Conservation (phyloP, 2,888 invertebrate species). For the Acleris literana region DNA sequence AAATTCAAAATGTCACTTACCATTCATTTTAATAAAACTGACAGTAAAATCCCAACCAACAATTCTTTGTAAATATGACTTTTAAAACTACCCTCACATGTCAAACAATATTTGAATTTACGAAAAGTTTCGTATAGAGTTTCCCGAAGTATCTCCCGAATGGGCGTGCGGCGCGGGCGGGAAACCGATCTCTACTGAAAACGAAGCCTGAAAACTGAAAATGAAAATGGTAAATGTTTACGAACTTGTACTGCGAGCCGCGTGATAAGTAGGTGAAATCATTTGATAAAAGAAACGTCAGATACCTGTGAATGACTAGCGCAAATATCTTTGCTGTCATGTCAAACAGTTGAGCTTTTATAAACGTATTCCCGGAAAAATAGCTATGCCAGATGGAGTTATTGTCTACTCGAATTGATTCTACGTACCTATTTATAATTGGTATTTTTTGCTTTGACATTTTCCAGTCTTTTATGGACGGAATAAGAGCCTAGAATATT, state of each 20-base stretch:
- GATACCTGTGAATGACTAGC: no score
- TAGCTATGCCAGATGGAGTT: no score
- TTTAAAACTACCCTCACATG: background rate
- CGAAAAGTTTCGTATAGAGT: conserved; percentile 2
- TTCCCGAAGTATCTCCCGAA: conserved; percentile 11
- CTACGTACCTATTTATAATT: no score
- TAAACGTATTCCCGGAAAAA: no score
- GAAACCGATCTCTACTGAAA: conserved; percentile 31
- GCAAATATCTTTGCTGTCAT: no score
- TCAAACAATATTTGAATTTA: conserved; percentile 2
- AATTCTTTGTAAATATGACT: background rate
- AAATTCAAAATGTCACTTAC: conserved; percentile 8
- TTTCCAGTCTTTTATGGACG: no score
- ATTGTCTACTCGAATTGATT: no score
- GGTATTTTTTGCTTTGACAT: no score
- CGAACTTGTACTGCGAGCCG: conserved; percentile 21
- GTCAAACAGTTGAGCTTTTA: no score
- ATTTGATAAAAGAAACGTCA: background rate
- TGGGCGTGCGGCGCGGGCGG: conserved; percentile 20
- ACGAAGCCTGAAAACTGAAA: conserved; percentile 35
- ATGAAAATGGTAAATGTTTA: conserved; percentile 32
- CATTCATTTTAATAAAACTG: conserved; percentile 15
- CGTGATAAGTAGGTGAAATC: conserved; percentile 18
- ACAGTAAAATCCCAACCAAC: background rate
- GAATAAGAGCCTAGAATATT: no score